Base-by-base conservation (phyloP, 2,888 invertebrate species). In the Druceiella hillmani region DNA sequence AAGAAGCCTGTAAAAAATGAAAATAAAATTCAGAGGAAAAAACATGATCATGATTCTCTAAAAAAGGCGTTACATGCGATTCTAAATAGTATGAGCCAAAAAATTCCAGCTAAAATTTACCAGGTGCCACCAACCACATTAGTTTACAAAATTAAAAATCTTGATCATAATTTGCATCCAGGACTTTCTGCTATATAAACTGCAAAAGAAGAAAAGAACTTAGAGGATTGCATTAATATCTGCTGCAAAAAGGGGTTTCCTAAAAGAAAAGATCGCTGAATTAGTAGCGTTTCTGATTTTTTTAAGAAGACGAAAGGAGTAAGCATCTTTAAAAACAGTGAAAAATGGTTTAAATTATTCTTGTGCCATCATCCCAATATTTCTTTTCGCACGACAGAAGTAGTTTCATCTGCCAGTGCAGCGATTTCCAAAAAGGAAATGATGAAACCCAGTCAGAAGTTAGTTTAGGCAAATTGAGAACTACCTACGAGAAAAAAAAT, bases 191-290 rank as follows among this genome's bases (percentile, higher is more conserved):
- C 43, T 20, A 22, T 49, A 17, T 34, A 45, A 17, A 40, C 32
- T 20, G 13, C 47, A 26, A 47, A 50, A 26, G 54, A 55, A 46
- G 56, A 57, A 50, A 33, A 46, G 16, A 36, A 28, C 36, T 43
- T 57, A 10, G 54, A 45, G n/a, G 33, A 51, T 9, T 58, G 57
- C 58, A 46, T 58, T 30, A 34, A 36, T 31, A 37, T 50, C 17
- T 46, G 50, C 36, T 33, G 46, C 29, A 47, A 42, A 45, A 56
- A 55, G 50, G 55, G 57, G 12, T 57, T 57, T 44, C 57, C 58
- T 10, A 46, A 45, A 32, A 33, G 47, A 41, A 53, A 51, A 39
- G 43, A 44, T 13, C 49, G 50, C 35, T 26, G 50, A 22, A 34
- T 39, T 43, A 38, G 48, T 33, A 50, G 51, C 49, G 48, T 57